A percentile compares a stretch with the other conserved stretches of the same genome.
Conservation (phyloP, 2,113 vertebrate genomes). For the Etheostoma spectabile region DNA sequence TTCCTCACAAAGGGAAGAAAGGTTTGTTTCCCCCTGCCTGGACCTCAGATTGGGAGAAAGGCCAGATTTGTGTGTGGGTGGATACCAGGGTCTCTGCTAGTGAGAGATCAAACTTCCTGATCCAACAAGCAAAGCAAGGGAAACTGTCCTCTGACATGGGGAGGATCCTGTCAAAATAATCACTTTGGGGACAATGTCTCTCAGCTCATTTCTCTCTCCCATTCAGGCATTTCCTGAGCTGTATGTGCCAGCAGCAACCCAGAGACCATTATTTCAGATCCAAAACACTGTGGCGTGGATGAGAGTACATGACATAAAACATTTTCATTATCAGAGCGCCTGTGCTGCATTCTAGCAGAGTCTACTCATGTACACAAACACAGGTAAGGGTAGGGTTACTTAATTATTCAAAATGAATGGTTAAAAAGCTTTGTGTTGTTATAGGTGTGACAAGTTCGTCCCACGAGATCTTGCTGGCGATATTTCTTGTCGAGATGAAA, state of each 20-base stretch:
- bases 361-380: conserved; percentile 19
- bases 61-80: conserved; percentile 70
- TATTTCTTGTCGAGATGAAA: no score
- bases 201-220: conserved; percentile 66
- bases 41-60: conserved; percentile 64
- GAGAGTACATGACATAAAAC: conserved; percentile 46
- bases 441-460: no score
- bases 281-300: conserved; percentile 48
- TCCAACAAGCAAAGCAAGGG: conserved; percentile 52
- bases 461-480: no score
- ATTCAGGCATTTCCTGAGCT: conserved; percentile 80
- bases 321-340: conserved; percentile 12
- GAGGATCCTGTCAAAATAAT: conserved; percentile 76
- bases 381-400: neutral
- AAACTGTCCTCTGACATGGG: conserved; percentile 63
- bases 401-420: neutral
- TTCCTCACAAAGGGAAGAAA: conserved; percentile 67
- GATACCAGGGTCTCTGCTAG: conserved; percentile 61
- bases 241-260: conserved; percentile 68
- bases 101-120: conserved; percentile 54
- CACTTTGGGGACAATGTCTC: conserved; percentile 62
- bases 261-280: conserved; percentile 65
- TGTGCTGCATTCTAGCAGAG: conserved; percentile 23
- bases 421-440: neutral
- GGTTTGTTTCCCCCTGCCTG: conserved; percentile 56